Base-by-base conservation (phyloP, 1,140 invertebrate species). In the Cydia pomonella region DNA sequence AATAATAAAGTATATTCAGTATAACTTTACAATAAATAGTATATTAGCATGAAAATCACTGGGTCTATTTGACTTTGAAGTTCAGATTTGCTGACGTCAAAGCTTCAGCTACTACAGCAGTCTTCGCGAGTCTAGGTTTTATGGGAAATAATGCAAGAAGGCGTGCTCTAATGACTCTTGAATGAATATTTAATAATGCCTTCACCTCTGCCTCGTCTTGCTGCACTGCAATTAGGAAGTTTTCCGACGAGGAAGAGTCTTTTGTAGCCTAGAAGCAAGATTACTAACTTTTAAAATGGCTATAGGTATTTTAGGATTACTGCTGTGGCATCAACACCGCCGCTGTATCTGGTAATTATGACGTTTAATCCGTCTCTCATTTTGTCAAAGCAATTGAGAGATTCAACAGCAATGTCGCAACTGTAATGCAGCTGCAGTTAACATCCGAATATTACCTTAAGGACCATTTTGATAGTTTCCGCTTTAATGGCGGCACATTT, bases 111-210 rank as follows among this genome's bases (percentile, higher is more conserved):
- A 23, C 53, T 7, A 53, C 50, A 59, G 53, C 53, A 59, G 53
- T 59, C 53, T 59, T 23, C 6, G 9, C 18, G 23, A 10, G 21
- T 23, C 18, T 59, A 59, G 53, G 53, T 59, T 59, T n/a, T 59
- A 7, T 23, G 23, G 53, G n/a, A 59, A 59, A 50, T 50, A 50
- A 59, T 59, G 53, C 53, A 23, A 59, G 53, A 23, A 59, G 21
- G 53, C 53, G 53, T 59, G 53, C 53, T 59, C 53, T 59, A 59
- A 59, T 59, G 53, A 59, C 53, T 59, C 53, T 59, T 59, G n/a
- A 21, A 59, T 59, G 53, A 59, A 59, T 59, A 59, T 59, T 59
- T 59, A 59, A 59, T 59, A 59, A 59, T 59, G 53, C 53, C 53
- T 59, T 59, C 53, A 59, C 53, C 53, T 59, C 18, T 23, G 7